Conservation (phyloP, 2,888 invertebrate genomes). For the Philonicus albiceps region DNA sequence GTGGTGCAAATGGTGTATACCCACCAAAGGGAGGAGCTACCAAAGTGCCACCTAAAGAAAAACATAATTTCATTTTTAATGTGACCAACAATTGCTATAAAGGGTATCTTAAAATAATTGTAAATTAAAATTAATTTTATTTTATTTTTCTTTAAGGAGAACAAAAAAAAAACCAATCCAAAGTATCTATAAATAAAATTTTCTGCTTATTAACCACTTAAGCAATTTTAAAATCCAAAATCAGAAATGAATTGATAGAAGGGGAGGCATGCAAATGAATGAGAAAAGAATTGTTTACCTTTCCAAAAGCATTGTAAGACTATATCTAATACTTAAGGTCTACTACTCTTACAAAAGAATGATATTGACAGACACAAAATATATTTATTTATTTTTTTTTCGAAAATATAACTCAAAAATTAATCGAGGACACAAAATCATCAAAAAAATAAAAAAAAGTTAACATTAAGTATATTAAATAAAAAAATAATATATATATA, state of each 20-base stretch:
- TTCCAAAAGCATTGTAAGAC: constrained; percentile 13
- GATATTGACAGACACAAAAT: constrained; percentile 24
- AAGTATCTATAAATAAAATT: neutral
- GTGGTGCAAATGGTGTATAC: constrained; percentile 60
- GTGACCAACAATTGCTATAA: neutral
- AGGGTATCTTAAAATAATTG: neutral
- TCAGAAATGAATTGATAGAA: neutral
- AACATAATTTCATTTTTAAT: neutral
- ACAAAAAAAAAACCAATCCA: neutral
- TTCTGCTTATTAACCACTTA: neutral
- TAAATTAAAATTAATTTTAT: neutral
- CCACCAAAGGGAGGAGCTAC: constrained; percentile 64
- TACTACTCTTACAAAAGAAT: constrained; percentile 36
- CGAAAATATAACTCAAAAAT: neutral
- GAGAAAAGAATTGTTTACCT: neutral
- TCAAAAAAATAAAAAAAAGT: neutral
- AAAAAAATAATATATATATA: neutral
- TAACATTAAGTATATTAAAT: neutral
- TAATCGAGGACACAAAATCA: neutral
- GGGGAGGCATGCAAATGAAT: constrained; percentile 28
- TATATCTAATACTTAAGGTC: constrained; percentile 6
- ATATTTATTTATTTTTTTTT: neutral
- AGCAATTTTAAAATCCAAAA: neutral
- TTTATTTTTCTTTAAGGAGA: neutral
- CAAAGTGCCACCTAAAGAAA: constrained; percentile 67